A percentile compares a stretch with the other conserved stretches of the same genome.
These are phyloP conservation scores for Ptycholaimellus sp. DNA, from an alignment of 2,888 invertebrate genomes.

Conservation along the genomic window DNA sequence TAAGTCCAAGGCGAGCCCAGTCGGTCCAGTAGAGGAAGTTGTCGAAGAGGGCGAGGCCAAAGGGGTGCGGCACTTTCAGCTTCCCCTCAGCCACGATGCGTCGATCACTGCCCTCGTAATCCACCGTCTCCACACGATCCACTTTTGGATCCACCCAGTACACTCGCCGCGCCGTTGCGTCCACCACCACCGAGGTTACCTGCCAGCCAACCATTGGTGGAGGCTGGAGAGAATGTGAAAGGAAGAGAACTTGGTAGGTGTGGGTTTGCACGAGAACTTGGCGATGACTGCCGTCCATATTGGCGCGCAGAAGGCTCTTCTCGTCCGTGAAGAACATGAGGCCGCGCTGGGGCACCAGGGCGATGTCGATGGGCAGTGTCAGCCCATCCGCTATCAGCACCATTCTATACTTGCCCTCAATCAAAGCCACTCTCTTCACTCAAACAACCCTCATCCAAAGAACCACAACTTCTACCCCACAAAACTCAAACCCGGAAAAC, in stretches of 20 bases:
- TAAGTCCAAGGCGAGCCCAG: constrained; percentile 39
- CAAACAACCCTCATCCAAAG: too few relatives aligned
- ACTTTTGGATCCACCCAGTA: constrained; percentile 87
- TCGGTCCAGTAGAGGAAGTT: constrained; percentile 83
- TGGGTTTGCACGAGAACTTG: constrained; percentile 65
- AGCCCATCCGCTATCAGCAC: constrained; percentile 71
- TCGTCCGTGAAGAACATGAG: constrained; percentile 38
- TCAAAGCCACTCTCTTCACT: too few relatives aligned
- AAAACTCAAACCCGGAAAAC: too few relatives aligned
- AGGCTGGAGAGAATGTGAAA: too few relatives aligned
- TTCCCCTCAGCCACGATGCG: constrained; percentile 65
- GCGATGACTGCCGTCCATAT: constrained; percentile 74
- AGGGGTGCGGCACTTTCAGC: constrained; percentile 78
- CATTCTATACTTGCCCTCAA: constrained; percentile 57
- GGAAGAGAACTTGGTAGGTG: constrained; percentile 71
- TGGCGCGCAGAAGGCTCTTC: constrained; percentile 48
- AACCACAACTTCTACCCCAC: too few relatives aligned
- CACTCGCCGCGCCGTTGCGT: constrained; percentile 61
- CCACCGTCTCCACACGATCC: constrained; percentile 82
- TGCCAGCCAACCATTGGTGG: too few relatives aligned
- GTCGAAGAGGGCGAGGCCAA: constrained; percentile 75
- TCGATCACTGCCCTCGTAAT: constrained; percentile 69
- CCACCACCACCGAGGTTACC: constrained; percentile 67
- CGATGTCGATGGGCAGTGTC: constrained; percentile 67
- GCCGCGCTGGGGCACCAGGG: constrained; percentile 69